These are phyloP conservation scores for Sialia sialis DNA, from an alignment of 2,113 vertebrate genomes.

Conservation along the genomic window DNA sequence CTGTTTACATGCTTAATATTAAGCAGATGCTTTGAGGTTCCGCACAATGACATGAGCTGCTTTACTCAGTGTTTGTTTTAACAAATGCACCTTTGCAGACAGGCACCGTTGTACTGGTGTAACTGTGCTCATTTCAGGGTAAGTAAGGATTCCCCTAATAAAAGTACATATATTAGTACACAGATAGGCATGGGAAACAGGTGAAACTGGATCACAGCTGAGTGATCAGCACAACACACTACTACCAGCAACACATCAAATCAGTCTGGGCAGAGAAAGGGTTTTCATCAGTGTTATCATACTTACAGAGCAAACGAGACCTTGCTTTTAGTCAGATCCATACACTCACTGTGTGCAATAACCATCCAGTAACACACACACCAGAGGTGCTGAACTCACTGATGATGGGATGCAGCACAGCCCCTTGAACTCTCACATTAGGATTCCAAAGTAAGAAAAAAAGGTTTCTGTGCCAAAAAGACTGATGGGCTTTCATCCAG, in stretches of 20 bases:
- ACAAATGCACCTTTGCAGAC: not conserved
- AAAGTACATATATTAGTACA: not conserved
- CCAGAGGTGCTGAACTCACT: not conserved
- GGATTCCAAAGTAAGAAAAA: not conserved
- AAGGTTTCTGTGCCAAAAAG: not conserved
- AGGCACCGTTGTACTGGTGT: accelerated
- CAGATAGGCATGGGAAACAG: not conserved
- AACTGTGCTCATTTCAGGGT: not conserved
- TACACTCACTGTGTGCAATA: not conserved
- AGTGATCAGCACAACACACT: not conserved
- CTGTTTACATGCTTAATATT: slow-evolving; percentile 27
- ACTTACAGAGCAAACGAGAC: not conserved
- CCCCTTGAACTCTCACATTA: not conserved
- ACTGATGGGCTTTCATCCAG: slow-evolving; percentile 16
- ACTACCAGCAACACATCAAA: not conserved
- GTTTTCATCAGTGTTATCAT: not conserved
- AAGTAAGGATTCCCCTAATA: not conserved
- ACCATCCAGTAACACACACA: not conserved
- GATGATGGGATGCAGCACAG: not conserved
- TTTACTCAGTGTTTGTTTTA: not conserved
- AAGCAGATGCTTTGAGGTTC: slow-evolving; percentile 17
- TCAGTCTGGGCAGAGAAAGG: not conserved
- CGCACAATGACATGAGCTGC: not conserved
- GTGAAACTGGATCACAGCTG: slow-evolving; percentile 43
- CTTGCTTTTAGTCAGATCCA: not conserved